phyloP scores from a whole-genome alignment of 2,797 vertebrate species.

The Hemibagrus guttatus region DNA sequence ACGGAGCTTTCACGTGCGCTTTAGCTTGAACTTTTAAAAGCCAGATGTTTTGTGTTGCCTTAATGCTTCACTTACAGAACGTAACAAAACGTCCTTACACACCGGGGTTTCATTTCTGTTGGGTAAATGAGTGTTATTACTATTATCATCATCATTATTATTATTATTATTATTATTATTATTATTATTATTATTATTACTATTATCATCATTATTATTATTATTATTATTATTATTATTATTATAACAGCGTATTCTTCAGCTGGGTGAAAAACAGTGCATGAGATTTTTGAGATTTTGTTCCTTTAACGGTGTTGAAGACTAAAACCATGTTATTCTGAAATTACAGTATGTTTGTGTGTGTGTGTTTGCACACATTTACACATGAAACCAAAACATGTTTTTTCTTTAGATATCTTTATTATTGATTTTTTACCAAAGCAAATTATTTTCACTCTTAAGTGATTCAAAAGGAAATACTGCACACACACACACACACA shows the following conservation, averaged over 20 bases:
- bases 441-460: neutral
- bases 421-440: neutral
- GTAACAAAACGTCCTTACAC: neutral
- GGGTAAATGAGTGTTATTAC: neutral
- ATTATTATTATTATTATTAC: neutral
- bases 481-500: neutral
- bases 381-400: neutral
- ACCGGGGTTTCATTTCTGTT: neutral
- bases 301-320: neutral
- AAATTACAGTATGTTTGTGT: neutral
- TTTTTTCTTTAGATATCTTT: neutral
- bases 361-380: neutral
- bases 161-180: neutral
- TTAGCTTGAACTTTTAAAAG: neutral
- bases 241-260: neutral
- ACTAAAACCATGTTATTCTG: conserved; percentile 8
- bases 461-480: neutral
- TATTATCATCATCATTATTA: neutral
- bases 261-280: neutral
- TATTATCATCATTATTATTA: neutral
- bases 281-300: neutral
- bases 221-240: neutral
- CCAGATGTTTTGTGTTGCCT: neutral
- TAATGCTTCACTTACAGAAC: neutral
- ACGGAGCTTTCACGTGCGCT: neutral